phyloP scores from a whole-genome alignment of 1,140 invertebrate species.

The Sipha flava region DNA sequence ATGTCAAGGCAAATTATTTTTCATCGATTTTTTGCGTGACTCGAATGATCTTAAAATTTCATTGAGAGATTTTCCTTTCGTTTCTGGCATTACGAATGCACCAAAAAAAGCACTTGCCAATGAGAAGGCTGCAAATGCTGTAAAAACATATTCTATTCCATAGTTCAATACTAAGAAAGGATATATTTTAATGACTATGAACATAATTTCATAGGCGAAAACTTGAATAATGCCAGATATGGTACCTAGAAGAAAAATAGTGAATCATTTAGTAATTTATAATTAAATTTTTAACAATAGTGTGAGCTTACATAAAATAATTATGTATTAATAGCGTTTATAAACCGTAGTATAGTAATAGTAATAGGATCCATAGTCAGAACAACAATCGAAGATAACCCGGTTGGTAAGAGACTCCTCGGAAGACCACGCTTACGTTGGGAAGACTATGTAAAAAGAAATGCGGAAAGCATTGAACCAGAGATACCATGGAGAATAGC shows the following conservation, averaged over 20 bases:
- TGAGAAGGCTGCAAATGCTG: not conserved
- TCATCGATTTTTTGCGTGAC: not conserved
- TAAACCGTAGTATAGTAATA: too few species aligned
- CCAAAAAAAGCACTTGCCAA: conserved; percentile 66
- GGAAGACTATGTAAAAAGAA: too few species aligned
- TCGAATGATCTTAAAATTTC: conserved; percentile 44
- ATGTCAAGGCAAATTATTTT: not conserved
- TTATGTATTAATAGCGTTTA: too few species aligned
- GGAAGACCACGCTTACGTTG: too few species aligned
- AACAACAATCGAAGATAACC: too few species aligned
- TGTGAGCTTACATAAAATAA: too few species aligned
- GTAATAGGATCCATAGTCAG: too few species aligned
- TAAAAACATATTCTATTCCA: not conserved
- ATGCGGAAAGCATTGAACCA: too few species aligned
- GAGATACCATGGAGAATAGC: too few species aligned
- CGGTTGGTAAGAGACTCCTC: too few species aligned
- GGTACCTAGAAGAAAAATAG: not conserved
- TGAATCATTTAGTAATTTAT: too few species aligned
- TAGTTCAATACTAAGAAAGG: not conserved
- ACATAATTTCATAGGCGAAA: not conserved
- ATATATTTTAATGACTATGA: not conserved
- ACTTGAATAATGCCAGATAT: not conserved
- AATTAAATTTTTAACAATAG: too few species aligned
- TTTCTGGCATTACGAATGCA: conserved; percentile 67
- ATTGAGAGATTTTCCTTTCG: conserved; percentile 63